These are phyloP conservation scores for Dendrolimus pini DNA, from an alignment of 2,888 invertebrate species.

Conservation along the genomic window DNA sequence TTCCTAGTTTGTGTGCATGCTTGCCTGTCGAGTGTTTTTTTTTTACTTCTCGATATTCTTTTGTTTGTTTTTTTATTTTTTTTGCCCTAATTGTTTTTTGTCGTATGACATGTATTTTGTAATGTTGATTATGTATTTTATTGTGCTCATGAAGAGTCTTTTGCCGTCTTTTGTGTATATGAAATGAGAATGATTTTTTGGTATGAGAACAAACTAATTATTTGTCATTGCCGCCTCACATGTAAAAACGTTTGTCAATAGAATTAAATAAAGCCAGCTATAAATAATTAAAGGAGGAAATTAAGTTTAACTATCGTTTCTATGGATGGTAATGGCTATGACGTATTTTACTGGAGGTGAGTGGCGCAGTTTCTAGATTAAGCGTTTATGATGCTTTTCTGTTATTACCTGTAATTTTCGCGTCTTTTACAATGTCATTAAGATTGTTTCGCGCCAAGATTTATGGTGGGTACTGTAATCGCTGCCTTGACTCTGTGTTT, in stretches of 20 bases:
- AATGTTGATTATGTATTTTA: neutral
- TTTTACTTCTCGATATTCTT: conserved; percentile 28
- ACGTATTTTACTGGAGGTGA: conserved; percentile 21
- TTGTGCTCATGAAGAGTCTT: neutral
- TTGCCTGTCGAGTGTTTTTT: conserved; percentile 55
- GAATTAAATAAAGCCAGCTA: conserved; percentile 23
- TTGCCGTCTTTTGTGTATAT: neutral
- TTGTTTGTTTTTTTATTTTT: conserved; percentile 26
- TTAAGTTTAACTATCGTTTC: conserved; percentile 35
- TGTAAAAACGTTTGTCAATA: conserved; percentile 22
- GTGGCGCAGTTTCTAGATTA: neutral
- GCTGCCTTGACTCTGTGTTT: neutral
- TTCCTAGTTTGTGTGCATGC: conserved; percentile 66
- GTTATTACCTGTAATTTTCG: neutral
- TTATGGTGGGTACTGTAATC: neutral
- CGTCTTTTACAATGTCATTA: neutral
- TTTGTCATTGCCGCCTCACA: conserved; percentile 13
- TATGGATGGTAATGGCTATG: conserved; percentile 38
- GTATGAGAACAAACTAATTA: neutral
- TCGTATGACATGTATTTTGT: conserved; percentile 14
- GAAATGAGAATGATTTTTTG: neutral
- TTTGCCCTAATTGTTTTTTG: conserved; percentile 17
- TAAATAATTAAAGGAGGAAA: conserved; percentile 34
- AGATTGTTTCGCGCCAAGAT: neutral
- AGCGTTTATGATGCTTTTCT: neutral